Conservation (phyloP, 2,113 vertebrate genomes). For the Pandion haliaetus region DNA sequence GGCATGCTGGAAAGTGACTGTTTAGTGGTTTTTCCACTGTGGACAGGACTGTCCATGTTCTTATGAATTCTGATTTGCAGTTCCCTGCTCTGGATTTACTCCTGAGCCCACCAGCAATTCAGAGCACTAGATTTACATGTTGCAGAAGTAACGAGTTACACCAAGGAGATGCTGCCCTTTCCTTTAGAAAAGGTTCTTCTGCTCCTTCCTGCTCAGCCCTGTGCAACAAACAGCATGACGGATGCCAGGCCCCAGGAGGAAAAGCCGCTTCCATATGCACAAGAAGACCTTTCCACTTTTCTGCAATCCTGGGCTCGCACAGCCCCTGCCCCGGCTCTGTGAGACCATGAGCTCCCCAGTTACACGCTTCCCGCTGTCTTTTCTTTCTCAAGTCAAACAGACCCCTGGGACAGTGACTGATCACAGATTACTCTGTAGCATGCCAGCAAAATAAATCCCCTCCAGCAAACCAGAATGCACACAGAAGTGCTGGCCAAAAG, state of each 20-base stretch:
- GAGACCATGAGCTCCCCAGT: neutral
- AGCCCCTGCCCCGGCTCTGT: neutral
- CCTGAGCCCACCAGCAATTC: neutral
- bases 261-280: neutral
- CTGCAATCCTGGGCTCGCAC: rapidly evolving
- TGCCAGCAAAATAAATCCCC: neutral
- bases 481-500: neutral
- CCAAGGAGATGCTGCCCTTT: neutral
- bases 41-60: neutral
- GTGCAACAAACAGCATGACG: rapidly evolving
- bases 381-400: neutral
- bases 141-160: neutral
- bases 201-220: neutral
- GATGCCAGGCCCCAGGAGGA: neutral
- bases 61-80: neutral
- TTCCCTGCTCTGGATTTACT: neutral
- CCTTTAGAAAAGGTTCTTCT: neutral
- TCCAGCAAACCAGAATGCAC: neutral
- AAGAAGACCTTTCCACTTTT: neutral
- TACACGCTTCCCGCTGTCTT: rapidly evolving
- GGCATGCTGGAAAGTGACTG: rapidly evolving
- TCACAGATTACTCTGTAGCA: rapidly evolving
- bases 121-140: neutral
- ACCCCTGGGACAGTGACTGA: neutral
- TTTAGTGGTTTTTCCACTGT: neutral